Percentiles rank a stretch among this genome's conserved stretches.
phyloP scores from a whole-genome alignment of 2,888 invertebrate genomes.

The Crioceris asparagi region DNA sequence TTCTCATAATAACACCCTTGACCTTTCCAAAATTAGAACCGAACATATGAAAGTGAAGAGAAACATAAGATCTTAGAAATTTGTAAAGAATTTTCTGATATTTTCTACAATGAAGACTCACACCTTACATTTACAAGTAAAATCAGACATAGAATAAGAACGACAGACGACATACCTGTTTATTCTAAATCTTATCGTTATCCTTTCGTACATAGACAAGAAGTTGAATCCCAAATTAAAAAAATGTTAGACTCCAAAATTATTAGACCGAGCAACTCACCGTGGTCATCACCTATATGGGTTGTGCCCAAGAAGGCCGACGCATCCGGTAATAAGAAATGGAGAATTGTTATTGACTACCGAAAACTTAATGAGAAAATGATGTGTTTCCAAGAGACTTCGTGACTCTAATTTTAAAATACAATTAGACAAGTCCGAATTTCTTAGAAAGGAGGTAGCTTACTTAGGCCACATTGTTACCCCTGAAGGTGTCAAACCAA shows the following conservation, averaged over 20 bases:
- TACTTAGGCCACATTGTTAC: slow-evolving; percentile 13
- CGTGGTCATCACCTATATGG: slow-evolving; percentile 21
- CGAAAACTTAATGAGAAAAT: slow-evolving; percentile 13
- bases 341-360: slow-evolving; percentile 17
- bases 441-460: slow-evolving; percentile 14
- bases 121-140: slow-evolving; percentile 5
- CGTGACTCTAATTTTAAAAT: slow-evolving; percentile 16
- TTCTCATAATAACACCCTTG: not conserved
- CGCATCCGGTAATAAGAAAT: slow-evolving; percentile 16
- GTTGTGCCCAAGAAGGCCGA: slow-evolving; percentile 19
- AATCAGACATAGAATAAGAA: slow-evolving; percentile 13
- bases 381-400: slow-evolving; percentile 12
- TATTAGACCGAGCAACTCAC: slow-evolving; percentile 13
- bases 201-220: slow-evolving; percentile 21
- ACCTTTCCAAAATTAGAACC: slow-evolving; percentile 1
- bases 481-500: slow-evolving; percentile 8
- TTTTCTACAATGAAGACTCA: not conserved
- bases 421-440: slow-evolving; percentile 17
- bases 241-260: slow-evolving; percentile 16
- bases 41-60: slow-evolving; percentile 5
- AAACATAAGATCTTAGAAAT: not conserved
- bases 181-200: slow-evolving; percentile 19
- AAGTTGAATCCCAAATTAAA: slow-evolving; percentile 21
- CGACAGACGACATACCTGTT: slow-evolving; percentile 11
- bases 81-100: not conserved